A percentile compares a stretch with the other conserved stretches of the same genome.
phyloP scores from a whole-genome alignment of 1,140 invertebrate genomes.

The Macrobrachium rosenbergii region DNA sequence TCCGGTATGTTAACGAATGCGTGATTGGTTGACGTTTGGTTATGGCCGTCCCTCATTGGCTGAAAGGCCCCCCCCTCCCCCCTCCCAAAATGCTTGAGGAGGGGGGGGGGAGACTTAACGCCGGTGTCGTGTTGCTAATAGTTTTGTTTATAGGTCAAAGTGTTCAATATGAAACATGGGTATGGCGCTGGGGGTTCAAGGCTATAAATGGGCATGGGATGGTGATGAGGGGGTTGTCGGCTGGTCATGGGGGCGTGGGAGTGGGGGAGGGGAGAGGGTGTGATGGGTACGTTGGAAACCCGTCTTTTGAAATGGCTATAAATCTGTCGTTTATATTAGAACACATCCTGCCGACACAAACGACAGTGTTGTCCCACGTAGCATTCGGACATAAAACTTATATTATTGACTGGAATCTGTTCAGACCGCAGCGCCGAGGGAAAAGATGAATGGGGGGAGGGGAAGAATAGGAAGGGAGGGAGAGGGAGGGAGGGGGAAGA shows the following conservation, averaged over 20 bases:
- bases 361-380: no score
- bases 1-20: no score
- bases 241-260: background rate
- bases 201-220: no score
- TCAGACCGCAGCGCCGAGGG: no score
- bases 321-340: background rate
- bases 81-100: background rate
- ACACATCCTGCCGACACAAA: no score
- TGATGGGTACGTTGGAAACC: background rate
- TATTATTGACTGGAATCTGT: no score
- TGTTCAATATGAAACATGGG: no score
- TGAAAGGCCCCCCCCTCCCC: background rate
- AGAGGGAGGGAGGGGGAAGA: background rate
- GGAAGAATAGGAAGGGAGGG: constrained; percentile 3
- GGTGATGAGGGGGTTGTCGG: no score
- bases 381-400: no score
- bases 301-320: background rate
- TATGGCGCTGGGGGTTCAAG: no score
- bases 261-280: background rate
- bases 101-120: background rate
- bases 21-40: constrained; percentile 1
- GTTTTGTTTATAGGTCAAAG: no score
- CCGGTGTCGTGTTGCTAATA: background rate
- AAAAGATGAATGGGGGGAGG: background rate
- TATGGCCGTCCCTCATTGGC: constrained; percentile 9